Evolutionary conservation across 2,888 invertebrate species (phyloP).

Genomic region (Timema podura): DNA sequence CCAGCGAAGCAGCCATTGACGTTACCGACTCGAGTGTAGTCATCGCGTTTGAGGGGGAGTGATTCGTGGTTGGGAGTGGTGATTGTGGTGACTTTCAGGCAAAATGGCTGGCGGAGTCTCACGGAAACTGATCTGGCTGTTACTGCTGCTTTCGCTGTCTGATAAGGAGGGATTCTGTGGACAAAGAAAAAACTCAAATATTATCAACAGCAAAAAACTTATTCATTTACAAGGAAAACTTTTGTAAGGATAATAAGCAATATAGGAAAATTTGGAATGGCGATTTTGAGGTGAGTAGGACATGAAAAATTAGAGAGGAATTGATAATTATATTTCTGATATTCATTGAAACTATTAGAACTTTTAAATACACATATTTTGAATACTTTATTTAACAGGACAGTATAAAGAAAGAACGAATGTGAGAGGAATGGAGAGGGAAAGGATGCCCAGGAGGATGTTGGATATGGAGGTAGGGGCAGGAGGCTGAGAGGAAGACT

Average conservation of each 20-base stretch:
- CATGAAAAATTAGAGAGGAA: too few relatives aligned
- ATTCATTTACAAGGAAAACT: background rate
- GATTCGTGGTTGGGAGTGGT: constrained; percentile 19
- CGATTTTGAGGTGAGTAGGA: too few relatives aligned
- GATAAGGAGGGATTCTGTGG: constrained; percentile 28
- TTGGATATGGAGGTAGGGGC: too few relatives aligned
- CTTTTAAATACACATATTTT: too few relatives aligned
- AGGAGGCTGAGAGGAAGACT: too few relatives aligned
- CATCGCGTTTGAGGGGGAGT: constrained; percentile 27
- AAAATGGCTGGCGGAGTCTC: constrained; percentile 28
- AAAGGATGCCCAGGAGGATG: too few relatives aligned
- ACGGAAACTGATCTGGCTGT: constrained; percentile 26
- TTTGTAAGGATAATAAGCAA: background rate
- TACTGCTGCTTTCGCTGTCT: constrained; percentile 27
- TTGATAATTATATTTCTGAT: too few relatives aligned
- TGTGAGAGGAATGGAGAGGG: too few relatives aligned
- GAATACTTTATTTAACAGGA: too few relatives aligned
- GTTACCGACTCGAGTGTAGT: constrained; percentile 34
- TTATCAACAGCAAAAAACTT: background rate
- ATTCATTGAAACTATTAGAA: too few relatives aligned
- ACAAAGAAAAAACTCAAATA: background rate
- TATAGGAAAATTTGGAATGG: too few relatives aligned
- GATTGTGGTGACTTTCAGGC: constrained; percentile 19
- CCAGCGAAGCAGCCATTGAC: constrained; percentile 62
- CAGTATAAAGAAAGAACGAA: too few relatives aligned